These are phyloP conservation scores for Acrocephalus arundinaceus DNA, from an alignment of 2,113 vertebrate species.

Conservation along the genomic window DNA sequence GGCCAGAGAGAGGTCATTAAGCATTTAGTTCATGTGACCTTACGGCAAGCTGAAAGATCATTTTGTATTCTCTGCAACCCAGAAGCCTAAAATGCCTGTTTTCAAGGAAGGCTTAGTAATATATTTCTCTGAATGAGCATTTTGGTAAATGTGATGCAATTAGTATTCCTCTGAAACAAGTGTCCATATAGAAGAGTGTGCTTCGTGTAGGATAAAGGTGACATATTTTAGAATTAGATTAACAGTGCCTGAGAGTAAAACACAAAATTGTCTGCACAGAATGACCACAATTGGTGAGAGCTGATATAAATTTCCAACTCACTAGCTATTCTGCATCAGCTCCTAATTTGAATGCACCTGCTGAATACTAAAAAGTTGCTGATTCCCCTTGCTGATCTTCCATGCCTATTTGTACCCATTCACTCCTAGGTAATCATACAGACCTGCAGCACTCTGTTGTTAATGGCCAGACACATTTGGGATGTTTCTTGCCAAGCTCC, in stretches of 20 bases:
- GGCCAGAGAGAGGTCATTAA: conserved; percentile 6
- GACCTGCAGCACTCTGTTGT: not conserved
- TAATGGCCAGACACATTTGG: not conserved
- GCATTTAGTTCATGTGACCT: not conserved
- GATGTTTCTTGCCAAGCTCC: not conserved
- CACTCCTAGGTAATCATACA: not conserved
- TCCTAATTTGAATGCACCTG: not conserved
- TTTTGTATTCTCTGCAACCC: conserved; percentile 18
- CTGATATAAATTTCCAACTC: not conserved
- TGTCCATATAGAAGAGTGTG: not conserved
- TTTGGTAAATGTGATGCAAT: conserved; percentile 22
- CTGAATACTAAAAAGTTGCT: not conserved
- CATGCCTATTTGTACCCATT: not conserved
- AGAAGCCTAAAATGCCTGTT: conserved; percentile 45
- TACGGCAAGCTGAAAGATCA: not conserved
- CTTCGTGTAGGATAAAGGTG: not conserved
- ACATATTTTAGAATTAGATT: not conserved
- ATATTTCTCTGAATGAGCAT: conserved; percentile 33
- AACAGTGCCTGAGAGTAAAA: conserved; percentile 6
- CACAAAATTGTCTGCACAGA: not conserved
- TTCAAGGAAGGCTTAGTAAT: conserved; percentile 22
- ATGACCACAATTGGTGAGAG: not conserved
- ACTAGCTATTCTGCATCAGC: not conserved
- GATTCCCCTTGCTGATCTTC: not conserved
- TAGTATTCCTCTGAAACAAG: conserved; percentile 39